These are phyloP conservation scores for Petrosia ficiformis DNA, from an alignment of 37 sponge, comb jelly and placozoan species.

Conservation along the genomic window DNA sequence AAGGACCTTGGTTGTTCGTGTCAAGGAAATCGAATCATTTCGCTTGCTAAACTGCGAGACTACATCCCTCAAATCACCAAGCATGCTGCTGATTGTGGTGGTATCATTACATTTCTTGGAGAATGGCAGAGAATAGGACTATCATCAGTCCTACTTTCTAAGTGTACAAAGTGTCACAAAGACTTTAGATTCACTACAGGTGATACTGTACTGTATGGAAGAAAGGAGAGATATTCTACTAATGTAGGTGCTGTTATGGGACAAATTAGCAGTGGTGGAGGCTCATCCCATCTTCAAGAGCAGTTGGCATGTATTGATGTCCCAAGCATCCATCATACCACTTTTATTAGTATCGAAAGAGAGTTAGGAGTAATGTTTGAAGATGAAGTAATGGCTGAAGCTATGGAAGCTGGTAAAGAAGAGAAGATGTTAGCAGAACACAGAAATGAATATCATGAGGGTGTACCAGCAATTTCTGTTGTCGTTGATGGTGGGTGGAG, in stretches of 20 bases:
- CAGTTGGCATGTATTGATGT: conserved; percentile 8
- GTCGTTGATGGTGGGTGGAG: conserved; percentile 64
- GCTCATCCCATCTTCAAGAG: neutral
- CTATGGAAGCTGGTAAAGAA: conserved; percentile 12
- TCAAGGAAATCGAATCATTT: conserved; percentile 8
- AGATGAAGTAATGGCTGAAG: neutral
- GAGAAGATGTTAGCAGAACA: conserved; percentile 27
- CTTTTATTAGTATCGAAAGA: conserved; percentile 16
- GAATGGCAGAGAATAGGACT: conserved; percentile 14
- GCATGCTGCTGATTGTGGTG: conserved; percentile 35
- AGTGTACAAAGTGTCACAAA: conserved; percentile 10
- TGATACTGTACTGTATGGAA: neutral
- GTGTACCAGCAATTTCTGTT: conserved; percentile 44
- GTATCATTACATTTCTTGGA: conserved; percentile 5
- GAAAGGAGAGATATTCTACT: conserved; percentile 2
- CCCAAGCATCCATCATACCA: conserved; percentile 6
- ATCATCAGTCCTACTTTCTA: conserved; percentile 5
- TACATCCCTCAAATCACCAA: neutral
- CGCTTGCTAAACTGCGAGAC: conserved; percentile 5
- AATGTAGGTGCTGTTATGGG: conserved; percentile 35
- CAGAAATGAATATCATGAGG: conserved; percentile 26
- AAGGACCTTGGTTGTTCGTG: no score
- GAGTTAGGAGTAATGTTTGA: neutral
- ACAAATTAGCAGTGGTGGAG: conserved; percentile 40
- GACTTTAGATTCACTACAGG: neutral